These are phyloP conservation scores for Sialis lutaria DNA, from an alignment of 2,888 invertebrate species.

Conservation along the genomic window DNA sequence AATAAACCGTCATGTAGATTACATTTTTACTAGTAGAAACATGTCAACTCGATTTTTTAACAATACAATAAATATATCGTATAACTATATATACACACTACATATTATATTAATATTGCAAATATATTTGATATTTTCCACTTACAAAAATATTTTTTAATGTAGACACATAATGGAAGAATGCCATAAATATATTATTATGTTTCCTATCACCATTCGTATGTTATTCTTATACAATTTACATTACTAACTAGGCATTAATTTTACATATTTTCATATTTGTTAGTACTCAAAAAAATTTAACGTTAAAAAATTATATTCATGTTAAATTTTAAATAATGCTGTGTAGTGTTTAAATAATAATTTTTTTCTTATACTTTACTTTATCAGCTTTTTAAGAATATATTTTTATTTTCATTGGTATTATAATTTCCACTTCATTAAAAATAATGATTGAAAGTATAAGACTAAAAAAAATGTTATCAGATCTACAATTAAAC, in stretches of 20 bases:
- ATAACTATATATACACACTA: neutral
- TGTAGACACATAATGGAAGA: constrained; percentile 1
- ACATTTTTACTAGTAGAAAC: neutral
- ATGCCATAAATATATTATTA: neutral
- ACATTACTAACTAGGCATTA: neutral
- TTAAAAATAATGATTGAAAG: too few species aligned
- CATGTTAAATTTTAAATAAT: too few species aligned
- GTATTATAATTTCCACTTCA: too few species aligned
- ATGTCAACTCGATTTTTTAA: neutral
- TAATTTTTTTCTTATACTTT: too few species aligned
- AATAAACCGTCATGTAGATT: too few species aligned
- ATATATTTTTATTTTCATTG: too few species aligned
- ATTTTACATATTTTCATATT: neutral
- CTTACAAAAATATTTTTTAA: neutral
- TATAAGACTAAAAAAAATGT: too few species aligned
- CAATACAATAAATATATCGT: neutral
- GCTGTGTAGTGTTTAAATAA: too few species aligned
- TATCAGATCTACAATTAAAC: too few species aligned
- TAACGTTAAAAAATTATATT: too few species aligned
- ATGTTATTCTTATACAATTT: constrained; percentile 1
- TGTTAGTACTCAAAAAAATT: too few species aligned
- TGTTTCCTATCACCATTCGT: constrained; percentile 1
- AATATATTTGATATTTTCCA: neutral
- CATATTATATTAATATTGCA: neutral
- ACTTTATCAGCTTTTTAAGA: too few species aligned